Evolutionary conservation across 2,888 invertebrate genomes (phyloP), one percentile per base, ranked within the genome.

Genomic region (Metacarcinus magister): DNA sequence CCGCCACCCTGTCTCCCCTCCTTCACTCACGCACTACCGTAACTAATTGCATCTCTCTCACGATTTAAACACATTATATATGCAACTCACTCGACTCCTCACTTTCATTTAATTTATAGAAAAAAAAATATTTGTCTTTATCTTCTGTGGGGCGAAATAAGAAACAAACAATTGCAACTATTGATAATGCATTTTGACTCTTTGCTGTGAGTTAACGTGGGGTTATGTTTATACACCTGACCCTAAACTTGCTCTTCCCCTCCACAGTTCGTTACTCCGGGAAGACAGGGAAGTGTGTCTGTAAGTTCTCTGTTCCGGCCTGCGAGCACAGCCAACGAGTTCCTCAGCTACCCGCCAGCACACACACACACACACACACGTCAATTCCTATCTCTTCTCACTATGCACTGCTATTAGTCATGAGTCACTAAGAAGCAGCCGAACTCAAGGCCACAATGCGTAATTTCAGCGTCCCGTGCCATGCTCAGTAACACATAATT

Each of bases 351-450:
- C 28, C 75, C 75, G 19, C 23, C 23, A 19, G 23, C 67, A 75
- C 67, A 75, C 67, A 75, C 67, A 75, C 67, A 75, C 67, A 75
- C 67, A 75, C 67, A 75, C 67, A 75, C 67, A 75, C 67, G n/a
- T n/a, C 23, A 23, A 75, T 8, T 5, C n/a, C 13, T 48, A 48
- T 48, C 48, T 48, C 13, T 48, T 7, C 48, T 48, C 48, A 48
- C 10, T 19, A 19, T 19, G 19, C 54, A 16, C 54, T 19, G 54
- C 8, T 10, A 3, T 2, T 2, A 54, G 2, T 13, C 54, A 54
- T 19, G 54, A 13, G 16, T 54, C 13, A 54, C 54, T 19, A 10
- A 5, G 60, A 60, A 23, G 48, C 48, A 48, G 48, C 48, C 13
- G 60, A 60, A 60, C 23, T 23, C 23, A 60, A 60, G 19, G 23